Base-by-base conservation (phyloP, 2,797 vertebrate genomes). In the Pitangus sulphuratus region DNA sequence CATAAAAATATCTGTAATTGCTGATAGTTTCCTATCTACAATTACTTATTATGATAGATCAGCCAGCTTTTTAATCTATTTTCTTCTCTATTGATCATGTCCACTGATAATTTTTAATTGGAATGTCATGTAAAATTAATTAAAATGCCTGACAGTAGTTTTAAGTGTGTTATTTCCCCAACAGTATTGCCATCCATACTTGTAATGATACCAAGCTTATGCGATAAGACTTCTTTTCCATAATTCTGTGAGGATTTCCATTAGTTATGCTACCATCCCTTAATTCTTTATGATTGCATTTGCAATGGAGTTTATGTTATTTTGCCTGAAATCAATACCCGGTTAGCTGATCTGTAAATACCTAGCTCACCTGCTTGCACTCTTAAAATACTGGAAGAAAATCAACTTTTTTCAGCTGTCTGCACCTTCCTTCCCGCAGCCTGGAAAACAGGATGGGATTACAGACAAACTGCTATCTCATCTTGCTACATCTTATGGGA, bases 51-150 rank as follows among this genome's bases (percentile, higher is more conserved):
- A 47, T 37, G 45, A 42, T 57, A 89, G 65, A 83, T 86, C 44
- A 79, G 33, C 28, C 37, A 60, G 51, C 40, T 92, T 87, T 66
- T 94, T 66, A 82, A 92, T 90, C 56, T 86, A 24, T 82, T 95
- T 92, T 90, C 45, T 92, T 89, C 51, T 62, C 35, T 61, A 42
- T 90, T 92, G 90, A 92, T 95, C 79, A 82, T 9, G 58, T 82
- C 62, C 39, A 50, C 80, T 74, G 86, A 89, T 92, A 92, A 94
- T 95, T 95, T 90, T 94, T 90, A 95, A 87, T 93, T 95, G 80
- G 58, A 95, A 87, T 82, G 74, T 60, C 86, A 72, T 62, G 56
- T 95, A 87, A 89, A 89, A 91, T 74, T 94, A 86, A 90, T 75
- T 86, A 44, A 93, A 92, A 57, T 93, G 75, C 60, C 42, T 66